Evolutionary conservation across 2,113 vertebrate species (phyloP).

Genomic region (Eulemur macaco): DNA sequence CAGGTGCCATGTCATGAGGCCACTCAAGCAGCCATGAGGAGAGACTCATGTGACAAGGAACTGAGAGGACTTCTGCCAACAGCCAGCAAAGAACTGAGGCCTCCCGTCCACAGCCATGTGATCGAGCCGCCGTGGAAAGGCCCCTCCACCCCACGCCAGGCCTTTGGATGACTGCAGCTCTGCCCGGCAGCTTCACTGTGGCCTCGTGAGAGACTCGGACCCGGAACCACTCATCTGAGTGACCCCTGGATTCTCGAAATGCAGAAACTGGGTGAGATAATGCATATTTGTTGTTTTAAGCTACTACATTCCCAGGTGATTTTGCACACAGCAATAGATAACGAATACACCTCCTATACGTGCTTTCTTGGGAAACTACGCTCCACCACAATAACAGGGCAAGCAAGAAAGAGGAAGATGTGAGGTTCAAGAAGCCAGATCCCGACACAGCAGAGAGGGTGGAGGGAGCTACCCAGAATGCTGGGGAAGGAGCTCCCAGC

Average conservation of each 20-base stretch:
- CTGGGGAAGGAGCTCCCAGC: neutral
- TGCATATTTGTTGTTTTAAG: neutral
- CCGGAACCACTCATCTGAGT: too few relatives aligned
- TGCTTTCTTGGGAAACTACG: neutral
- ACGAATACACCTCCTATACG: too few relatives aligned
- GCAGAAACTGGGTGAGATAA: neutral
- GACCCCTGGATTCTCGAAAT: neutral
- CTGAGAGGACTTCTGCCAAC: neutral
- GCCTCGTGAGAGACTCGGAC: neutral
- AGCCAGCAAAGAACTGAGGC: neutral
- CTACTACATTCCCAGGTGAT: neutral
- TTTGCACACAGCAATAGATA: neutral
- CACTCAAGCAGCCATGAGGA: neutral
- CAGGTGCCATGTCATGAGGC: neutral
- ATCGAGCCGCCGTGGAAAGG: neutral
- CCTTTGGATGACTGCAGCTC: neutral
- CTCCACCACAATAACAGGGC: neutral
- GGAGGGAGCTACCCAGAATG: neutral
- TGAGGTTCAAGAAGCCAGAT: neutral
- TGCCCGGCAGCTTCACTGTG: neutral
- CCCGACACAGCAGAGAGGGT: neutral
- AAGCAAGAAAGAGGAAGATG: neutral
- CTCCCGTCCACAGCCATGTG: neutral
- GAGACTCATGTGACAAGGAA: neutral
- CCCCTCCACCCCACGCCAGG: neutral